Base-by-base conservation (phyloP, 1,140 invertebrate species). In the Marisa cornuarietis region DNA sequence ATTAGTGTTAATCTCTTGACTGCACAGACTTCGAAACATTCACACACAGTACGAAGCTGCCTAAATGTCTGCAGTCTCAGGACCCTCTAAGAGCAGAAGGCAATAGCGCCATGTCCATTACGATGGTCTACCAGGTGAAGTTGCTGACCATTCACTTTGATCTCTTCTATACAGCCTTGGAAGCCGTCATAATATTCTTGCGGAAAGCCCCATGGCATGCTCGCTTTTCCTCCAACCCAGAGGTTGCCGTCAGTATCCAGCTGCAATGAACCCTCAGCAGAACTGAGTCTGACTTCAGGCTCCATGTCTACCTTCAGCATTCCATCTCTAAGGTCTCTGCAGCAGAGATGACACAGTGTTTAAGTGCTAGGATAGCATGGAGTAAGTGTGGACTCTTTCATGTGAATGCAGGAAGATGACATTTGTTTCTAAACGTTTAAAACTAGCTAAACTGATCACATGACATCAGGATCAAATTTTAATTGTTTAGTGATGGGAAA, bases 211-310 rank as follows among this genome's bases (percentile, higher is more conserved):
- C 91, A 87, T 24, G 94, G 94, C 42, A 94, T 88, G 69, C 90
- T 90, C n/a, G 91, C 91, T 87, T 91, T 84, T 42, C 92, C 93
- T 79, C 93, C 93, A 84, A 96, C 94, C 94, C 95, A 96, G 74
- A 95, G 88, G 83, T 93, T 93, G 31, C 94, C 94, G 90, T 95
- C 94, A 16, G 95, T 94, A 86, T 95, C 94, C 81, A 95, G 93
- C 82, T 94, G 93, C 71, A 93, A 93, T 52, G 94, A 93, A 74
- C 94, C 93, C 61, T 92, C 91, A 76, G 93, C 92, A 42, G 94
- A 93, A 82, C 93, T 92, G 26, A 92, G 93, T 83, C 93, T 93
- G 4, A 94, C 91, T 10, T 94, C 92, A n/a, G 91, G 87, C 76
- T 93, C 91, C 65, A 93, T 92, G 87, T 96, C 95, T 16, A 96